Evolutionary conservation across 2,797 vertebrate genomes (phyloP).

Genomic region (Sebastes trivittatus): DNA sequence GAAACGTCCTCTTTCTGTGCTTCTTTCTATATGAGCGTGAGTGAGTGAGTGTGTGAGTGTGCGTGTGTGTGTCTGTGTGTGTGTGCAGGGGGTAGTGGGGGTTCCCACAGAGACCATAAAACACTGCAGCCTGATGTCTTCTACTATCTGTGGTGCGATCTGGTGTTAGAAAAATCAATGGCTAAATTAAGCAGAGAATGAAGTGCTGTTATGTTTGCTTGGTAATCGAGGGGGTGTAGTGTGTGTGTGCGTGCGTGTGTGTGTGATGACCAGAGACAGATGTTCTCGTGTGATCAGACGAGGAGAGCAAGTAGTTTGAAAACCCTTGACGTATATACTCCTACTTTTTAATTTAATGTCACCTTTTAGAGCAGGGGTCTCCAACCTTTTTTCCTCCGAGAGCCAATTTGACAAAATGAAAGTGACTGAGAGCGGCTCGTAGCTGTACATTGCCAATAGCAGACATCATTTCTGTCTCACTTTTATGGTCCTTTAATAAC

Average conservation of each 20-base stretch:
- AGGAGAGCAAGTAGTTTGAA: neutral
- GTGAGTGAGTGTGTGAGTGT: neutral
- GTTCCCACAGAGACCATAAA: constrained; percentile 57
- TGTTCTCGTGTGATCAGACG: neutral
- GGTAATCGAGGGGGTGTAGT: constrained; percentile 3
- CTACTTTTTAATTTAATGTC: neutral
- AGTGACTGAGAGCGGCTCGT: neutral
- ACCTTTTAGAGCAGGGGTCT: neutral
- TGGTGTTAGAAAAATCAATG: constrained; percentile 75
- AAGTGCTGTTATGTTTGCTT: constrained; percentile 58
- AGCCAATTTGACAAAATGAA: neutral
- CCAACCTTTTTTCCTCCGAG: neutral
- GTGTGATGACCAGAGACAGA: neutral
- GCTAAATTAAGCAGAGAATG: constrained; percentile 77
- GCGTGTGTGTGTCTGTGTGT: neutral
- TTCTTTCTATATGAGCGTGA: constrained; percentile 1
- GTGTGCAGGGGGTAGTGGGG: neutral
- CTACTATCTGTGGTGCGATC: constrained; percentile 58
- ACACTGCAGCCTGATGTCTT: constrained; percentile 50
- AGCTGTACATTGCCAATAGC: too few relatives aligned
- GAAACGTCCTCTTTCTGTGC: constrained; percentile 28
- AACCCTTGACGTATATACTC: neutral
- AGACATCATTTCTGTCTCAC: neutral
- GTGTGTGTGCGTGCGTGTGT: constrained; percentile 5
- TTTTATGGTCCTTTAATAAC: neutral